Conservation (phyloP, 2,797 vertebrate genomes). For the Poecilia wingei region DNA sequence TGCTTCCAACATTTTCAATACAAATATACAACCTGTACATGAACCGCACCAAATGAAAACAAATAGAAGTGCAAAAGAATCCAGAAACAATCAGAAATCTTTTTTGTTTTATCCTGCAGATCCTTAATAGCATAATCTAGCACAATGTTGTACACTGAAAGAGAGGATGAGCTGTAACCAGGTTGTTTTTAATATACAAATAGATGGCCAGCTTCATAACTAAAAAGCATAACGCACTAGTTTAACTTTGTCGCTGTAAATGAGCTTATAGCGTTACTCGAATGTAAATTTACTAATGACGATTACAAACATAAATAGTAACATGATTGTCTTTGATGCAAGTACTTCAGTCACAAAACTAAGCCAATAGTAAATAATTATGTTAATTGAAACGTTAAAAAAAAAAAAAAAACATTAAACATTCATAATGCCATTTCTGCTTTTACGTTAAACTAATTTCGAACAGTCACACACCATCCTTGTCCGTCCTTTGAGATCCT, state of each 20-base stretch:
- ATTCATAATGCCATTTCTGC: not conserved
- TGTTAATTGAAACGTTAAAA: conserved; percentile 18
- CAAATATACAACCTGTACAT: conserved; percentile 82
- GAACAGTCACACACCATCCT: conserved; percentile 32
- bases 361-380: conserved; percentile 24
- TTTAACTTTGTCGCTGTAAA: conserved; percentile 47
- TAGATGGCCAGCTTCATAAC: conserved; percentile 27
- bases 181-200: conserved; percentile 25
- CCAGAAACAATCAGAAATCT: conserved; percentile 24
- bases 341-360: conserved; percentile 30
- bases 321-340: conserved; percentile 65
- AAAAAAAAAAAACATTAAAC: conserved; percentile 9
- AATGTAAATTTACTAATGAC: conserved; percentile 39
- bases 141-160: conserved; percentile 35
- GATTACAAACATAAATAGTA: conserved; percentile 48
- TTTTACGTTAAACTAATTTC: not conserved
- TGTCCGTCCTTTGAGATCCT: conserved; percentile 23
- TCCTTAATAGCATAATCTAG: conserved; percentile 25
- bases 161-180: conserved; percentile 25
- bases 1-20: conserved; percentile 83
- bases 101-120: conserved; percentile 31
- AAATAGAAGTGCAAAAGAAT: conserved; percentile 15
- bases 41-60: conserved; percentile 29
- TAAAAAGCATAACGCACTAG: conserved; percentile 35
- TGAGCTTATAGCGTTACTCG: conserved; percentile 34